phyloP scores from a whole-genome alignment of 2,113 vertebrate species.

The Oenanthe melanoleuca region DNA sequence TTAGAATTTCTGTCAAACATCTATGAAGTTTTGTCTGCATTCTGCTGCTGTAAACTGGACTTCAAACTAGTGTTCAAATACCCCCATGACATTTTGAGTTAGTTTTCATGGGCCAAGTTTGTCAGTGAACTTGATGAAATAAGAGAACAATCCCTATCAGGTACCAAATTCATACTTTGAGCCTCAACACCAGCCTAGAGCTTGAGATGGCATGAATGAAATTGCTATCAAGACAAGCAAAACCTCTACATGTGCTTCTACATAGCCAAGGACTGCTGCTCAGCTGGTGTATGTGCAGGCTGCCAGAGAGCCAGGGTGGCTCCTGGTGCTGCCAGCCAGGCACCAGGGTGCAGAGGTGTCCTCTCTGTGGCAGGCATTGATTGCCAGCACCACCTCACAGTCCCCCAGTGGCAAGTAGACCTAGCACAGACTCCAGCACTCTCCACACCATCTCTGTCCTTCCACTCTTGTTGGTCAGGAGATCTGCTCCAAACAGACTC shows the following conservation, averaged over 20 bases:
- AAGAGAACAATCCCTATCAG: background rate
- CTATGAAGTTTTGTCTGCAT: background rate
- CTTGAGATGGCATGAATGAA: background rate
- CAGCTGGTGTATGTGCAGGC: background rate
- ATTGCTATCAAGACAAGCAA: background rate
- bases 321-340: background rate
- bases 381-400: background rate
- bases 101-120: background rate
- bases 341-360: background rate
- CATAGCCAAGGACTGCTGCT: background rate
- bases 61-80: background rate
- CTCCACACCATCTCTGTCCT: background rate
- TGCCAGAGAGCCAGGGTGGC: background rate
- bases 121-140: background rate
- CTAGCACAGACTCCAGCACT: accelerated
- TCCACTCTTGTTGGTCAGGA: background rate
- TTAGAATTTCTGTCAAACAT: background rate
- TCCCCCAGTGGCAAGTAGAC: background rate
- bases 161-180: background rate
- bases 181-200: background rate
- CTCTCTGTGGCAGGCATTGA: background rate
- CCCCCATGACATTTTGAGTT: background rate
- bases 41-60: background rate
- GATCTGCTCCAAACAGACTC: background rate
- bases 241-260: background rate